Base-by-base conservation (phyloP, 2,888 invertebrate genomes). In the Nysson spinosus region DNA sequence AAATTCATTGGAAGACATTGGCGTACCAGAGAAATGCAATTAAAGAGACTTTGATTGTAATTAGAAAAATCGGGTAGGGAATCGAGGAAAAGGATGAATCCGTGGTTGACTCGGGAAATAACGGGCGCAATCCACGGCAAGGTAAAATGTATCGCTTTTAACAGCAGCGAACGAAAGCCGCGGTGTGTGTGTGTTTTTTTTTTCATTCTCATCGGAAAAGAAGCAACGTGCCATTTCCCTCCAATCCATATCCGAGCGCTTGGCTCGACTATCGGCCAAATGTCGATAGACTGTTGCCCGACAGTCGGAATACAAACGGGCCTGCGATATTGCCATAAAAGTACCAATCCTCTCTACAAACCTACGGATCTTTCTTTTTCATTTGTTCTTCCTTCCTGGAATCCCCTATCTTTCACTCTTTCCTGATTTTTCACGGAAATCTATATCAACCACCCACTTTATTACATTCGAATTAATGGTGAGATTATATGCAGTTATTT, bases 141-240 rank as follows among this genome's bases (percentile, higher is more conserved):
- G 19, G 20, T 19, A 14, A 49, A 62, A 44, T 39, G 44, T 55
- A 51, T 54, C 57, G 64, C 62, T 72, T 72, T 72, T 57, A 71
- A 43, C 49, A 58, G 60, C 32, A 35, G 28, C 35, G 40, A 65
- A 65, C 61, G 56, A 57, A 70, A 70, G 74, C 54, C 47, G 49
- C 52, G 39, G 43, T 54, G 65, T 62, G n/a, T n/a, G n/a, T n/a
- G n/a, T n/a, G n/a, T n/a, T n/a, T n/a, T 74, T 49, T 69, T 72
- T 74, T 72, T 74, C 75, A 72, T 74, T 74, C 57, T 43, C 54
- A 50, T 63, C 60, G 75, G 62, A 61, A 75, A 71, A 75, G 72
- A 57, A 71, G 66, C 63, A 70, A 70, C 71, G 70, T 63, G 66
- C 54, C 63, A 51, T 67, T 73, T 67, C 67, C 73, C 66, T 65